These are phyloP conservation scores for Rousettus leschenaultii DNA, from an alignment of 2,113 vertebrate species.

Conservation along the genomic window DNA sequence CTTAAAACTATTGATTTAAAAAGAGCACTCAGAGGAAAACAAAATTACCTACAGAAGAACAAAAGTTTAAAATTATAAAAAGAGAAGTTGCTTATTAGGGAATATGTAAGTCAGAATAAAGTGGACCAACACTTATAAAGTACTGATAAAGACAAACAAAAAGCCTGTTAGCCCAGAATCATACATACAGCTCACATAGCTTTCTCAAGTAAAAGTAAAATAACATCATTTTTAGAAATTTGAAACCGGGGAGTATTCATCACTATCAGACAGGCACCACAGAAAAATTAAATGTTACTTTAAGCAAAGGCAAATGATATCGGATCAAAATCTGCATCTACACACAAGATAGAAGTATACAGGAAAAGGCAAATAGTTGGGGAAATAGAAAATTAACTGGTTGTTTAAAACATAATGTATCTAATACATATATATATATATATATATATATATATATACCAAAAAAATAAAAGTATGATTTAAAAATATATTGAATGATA, in stretches of 20 bases:
- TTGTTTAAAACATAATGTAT: not conserved
- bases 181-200: not conserved
- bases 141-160: not conserved
- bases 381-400: not conserved
- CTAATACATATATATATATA: not conserved
- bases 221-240: not conserved
- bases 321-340: not conserved
- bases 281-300: not conserved
- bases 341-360: not conserved
- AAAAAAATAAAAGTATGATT: not conserved
- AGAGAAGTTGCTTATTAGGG: not conserved
- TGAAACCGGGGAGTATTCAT: not conserved
- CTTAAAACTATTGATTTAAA: not conserved
- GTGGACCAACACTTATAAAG: not conserved
- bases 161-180: not conserved
- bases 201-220: conserved; percentile 10
- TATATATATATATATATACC: not conserved
- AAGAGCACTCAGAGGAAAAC: not conserved
- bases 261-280: not conserved
- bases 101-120: not conserved
- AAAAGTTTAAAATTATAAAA: not conserved
- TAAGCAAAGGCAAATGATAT: not conserved
- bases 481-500: not conserved
- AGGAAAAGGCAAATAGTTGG: not conserved
- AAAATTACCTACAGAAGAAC: not conserved